A percentile compares a stretch with the other conserved stretches of the same genome.
Evolutionary conservation across 2,888 invertebrate genomes (phyloP).

Genomic region (Erebia epiphron): DNA sequence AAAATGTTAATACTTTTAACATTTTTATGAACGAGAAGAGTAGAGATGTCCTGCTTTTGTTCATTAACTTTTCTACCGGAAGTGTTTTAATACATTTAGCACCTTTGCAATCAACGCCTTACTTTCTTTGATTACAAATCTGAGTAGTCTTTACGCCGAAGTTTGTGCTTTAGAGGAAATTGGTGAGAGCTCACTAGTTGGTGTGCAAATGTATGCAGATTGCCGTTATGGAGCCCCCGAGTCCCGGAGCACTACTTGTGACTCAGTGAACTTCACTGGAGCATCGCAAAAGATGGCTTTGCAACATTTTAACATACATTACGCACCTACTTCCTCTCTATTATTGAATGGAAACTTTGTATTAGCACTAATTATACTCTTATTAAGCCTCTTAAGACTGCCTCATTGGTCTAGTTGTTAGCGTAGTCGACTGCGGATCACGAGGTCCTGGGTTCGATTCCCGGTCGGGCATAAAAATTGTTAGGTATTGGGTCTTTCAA

Average conservation of each 20-base stretch:
- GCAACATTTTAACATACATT: conserved; percentile 24
- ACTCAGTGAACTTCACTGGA: conserved; percentile 37
- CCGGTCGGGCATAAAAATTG: too few relatives aligned
- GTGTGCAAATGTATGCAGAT: conserved; percentile 70
- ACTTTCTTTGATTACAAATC: conserved; percentile 14
- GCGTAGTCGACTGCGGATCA: too few relatives aligned
- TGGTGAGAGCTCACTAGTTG: conserved; percentile 28
- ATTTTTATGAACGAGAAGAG: neutral
- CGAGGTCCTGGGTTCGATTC: too few relatives aligned
- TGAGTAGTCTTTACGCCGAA: conserved; percentile 8
- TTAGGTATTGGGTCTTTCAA: too few relatives aligned
- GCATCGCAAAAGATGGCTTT: conserved; percentile 39
- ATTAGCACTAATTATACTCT: neutral
- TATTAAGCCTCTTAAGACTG: too few relatives aligned
- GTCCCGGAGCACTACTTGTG: conserved; percentile 36
- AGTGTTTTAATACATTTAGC: conserved; percentile 6
- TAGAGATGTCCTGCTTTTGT: neutral
- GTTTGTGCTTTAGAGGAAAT: conserved; percentile 16
- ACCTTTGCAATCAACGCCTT: neutral
- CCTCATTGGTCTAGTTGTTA: too few relatives aligned
- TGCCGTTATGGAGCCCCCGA: conserved; percentile 14
- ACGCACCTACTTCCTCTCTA: neutral
- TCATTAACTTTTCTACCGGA: neutral
- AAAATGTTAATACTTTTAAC: too few relatives aligned
- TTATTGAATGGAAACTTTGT: neutral